phyloP scores from a whole-genome alignment of 2,797 vertebrate species.

The Squalus acanthias region DNA sequence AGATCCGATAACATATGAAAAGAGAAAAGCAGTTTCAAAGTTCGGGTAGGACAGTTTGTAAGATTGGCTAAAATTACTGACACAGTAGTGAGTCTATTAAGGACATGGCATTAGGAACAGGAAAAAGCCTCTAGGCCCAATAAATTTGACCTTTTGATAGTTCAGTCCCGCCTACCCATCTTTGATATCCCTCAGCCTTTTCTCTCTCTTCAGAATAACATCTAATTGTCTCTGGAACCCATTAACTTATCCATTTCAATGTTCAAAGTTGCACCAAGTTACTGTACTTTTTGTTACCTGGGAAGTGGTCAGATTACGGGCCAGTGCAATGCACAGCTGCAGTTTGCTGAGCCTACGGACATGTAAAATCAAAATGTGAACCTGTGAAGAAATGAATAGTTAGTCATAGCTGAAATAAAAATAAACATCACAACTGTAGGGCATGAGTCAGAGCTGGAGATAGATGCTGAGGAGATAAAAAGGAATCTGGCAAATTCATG shows the following conservation, averaged over 20 bases:
- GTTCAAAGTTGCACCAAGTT: not conserved
- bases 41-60: too few relatives aligned
- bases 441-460: too few relatives aligned
- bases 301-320: too few relatives aligned
- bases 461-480: not conserved
- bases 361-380: too few relatives aligned
- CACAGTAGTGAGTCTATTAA: not conserved
- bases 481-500: not conserved
- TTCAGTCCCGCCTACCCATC: not conserved
- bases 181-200: not conserved
- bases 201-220: not conserved
- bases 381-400: too few relatives aligned
- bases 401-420: too few relatives aligned
- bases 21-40: too few relatives aligned
- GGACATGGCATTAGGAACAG: not conserved
- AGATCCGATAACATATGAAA: too few relatives aligned
- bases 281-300: too few relatives aligned
- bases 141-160: not conserved
- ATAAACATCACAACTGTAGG: too few relatives aligned
- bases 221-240: not conserved
- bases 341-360: too few relatives aligned
- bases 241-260: not conserved
- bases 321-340: not conserved
- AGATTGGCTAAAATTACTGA: not conserved
- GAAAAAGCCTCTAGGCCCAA: not conserved